Evolutionary conservation across 2,113 vertebrate genomes (phyloP), one percentile per base, ranked within the genome.

Genomic region (Antennarius striatus): DNA sequence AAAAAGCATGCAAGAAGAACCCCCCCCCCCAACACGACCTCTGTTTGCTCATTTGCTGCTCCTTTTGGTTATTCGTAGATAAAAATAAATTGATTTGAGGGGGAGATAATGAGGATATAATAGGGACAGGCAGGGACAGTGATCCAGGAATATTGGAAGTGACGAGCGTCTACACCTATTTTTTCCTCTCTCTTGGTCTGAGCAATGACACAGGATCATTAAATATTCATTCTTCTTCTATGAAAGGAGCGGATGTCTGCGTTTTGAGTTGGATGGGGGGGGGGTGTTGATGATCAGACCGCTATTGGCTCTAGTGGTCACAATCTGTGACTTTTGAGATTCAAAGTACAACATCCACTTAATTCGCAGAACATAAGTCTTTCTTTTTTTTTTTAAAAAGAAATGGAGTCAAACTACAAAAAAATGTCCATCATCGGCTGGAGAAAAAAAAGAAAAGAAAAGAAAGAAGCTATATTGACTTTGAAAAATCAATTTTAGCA

Each of bases 141-240:
- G 56, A 79, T 84, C 81, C 70, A 68, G 66, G 77, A 76, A 81
- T 78, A 87, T 71, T 88, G 77, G 68, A 84, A 79, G 77, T 72
- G 81, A 87, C 84, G 52, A 78, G 50, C 9, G 8, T 67, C 62
- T 74, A 58, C 28, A 30, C 52, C 28, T 22, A 49, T 22, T 56
- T 58, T 77, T 63, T 68, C 77, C 56, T 55, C 69, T 82, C 55
- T 60, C 45, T 69, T 52, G 10, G 43, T 73, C 75, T 73, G 81
- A 77, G 61, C 43, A 59, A 62, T 80, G 87, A 80, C 81, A 77
- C 62, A 55, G 64, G 64, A 60, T 87, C 77, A 90, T 93, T 88
- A 91, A 92, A 90, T 79, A 89, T 91, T 68, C 68, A 93, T 84
- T 46, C 16, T 13, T 76, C 71, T 50, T 55, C 82, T 65, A 79